phyloP scores from a whole-genome alignment of 2,113 vertebrate species.

The Chionomys nivalis region DNA sequence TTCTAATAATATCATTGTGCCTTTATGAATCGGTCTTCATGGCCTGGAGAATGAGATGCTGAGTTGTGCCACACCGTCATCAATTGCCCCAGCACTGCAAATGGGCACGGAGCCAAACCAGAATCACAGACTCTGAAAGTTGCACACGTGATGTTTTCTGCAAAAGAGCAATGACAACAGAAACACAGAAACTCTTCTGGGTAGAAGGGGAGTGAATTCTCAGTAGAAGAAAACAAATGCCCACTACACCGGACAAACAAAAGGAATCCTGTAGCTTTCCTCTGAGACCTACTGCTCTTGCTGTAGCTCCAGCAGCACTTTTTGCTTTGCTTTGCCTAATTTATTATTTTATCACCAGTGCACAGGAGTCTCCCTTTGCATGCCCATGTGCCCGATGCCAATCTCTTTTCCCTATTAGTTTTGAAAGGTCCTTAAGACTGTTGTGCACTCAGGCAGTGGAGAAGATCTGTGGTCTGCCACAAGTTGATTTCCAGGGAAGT shows the following conservation, averaged over 20 bases:
- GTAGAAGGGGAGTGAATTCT: background rate
- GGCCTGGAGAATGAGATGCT: background rate
- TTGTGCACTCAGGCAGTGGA: background rate
- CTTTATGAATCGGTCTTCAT: accelerated
- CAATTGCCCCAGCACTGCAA: background rate
- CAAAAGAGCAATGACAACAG: background rate
- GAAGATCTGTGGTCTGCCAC: background rate
- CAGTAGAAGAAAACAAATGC: background rate
- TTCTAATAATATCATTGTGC: background rate
- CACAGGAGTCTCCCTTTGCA: background rate
- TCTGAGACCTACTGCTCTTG: background rate
- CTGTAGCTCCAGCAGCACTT: background rate
- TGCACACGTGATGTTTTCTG: background rate
- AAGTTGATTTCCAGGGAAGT: constrained; percentile 20
- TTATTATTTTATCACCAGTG: background rate
- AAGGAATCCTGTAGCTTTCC: background rate
- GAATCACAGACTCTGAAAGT: background rate
- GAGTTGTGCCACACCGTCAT: background rate
- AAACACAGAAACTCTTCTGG: background rate
- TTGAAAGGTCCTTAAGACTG: background rate
- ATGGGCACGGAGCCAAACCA: accelerated
- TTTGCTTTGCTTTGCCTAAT: background rate
- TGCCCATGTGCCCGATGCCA: background rate
- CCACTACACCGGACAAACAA: background rate
- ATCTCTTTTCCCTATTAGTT: background rate